These are phyloP conservation scores for Phengaris alcon DNA, from an alignment of 2,888 invertebrate species.

Conservation along the genomic window DNA sequence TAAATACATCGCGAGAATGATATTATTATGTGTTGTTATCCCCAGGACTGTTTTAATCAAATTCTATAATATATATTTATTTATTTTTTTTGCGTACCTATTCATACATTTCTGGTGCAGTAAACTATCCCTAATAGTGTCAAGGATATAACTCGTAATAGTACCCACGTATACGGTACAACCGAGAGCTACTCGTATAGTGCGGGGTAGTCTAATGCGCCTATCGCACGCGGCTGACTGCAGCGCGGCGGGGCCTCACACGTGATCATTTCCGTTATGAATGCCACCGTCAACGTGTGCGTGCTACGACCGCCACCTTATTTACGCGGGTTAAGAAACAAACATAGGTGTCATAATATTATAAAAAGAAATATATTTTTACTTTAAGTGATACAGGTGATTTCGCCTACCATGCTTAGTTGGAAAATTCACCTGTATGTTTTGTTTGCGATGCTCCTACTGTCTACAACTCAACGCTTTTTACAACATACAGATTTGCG, in stretches of 20 bases:
- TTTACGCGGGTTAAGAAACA: conserved; percentile 46
- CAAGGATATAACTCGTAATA: background rate
- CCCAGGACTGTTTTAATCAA: too few relatives aligned
- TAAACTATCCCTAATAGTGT: too few relatives aligned
- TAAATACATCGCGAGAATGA: background rate
- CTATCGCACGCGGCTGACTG: conserved; percentile 26
- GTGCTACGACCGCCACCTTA: conserved; percentile 49
- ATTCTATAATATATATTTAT: too few relatives aligned
- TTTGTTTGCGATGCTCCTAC: too few relatives aligned
- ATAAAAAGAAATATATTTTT: too few relatives aligned
- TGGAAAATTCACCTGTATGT: too few relatives aligned
- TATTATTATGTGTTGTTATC: background rate
- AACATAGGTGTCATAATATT: too few relatives aligned
- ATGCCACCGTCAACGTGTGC: conserved; percentile 50
- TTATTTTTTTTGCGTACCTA: too few relatives aligned
- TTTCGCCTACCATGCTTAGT: too few relatives aligned
- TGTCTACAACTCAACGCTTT: too few relatives aligned
- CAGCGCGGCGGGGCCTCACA: conserved; percentile 51
- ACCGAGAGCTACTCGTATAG: conserved; percentile 8
- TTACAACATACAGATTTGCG: too few relatives aligned
- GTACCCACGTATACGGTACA: background rate
- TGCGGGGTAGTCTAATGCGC: conserved; percentile 35
- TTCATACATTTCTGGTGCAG: background rate
- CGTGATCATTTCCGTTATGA: conserved; percentile 66
- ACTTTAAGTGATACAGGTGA: too few relatives aligned